Conservation (phyloP, 2,113 vertebrate genomes). For the Pteruthius melanotis region DNA sequence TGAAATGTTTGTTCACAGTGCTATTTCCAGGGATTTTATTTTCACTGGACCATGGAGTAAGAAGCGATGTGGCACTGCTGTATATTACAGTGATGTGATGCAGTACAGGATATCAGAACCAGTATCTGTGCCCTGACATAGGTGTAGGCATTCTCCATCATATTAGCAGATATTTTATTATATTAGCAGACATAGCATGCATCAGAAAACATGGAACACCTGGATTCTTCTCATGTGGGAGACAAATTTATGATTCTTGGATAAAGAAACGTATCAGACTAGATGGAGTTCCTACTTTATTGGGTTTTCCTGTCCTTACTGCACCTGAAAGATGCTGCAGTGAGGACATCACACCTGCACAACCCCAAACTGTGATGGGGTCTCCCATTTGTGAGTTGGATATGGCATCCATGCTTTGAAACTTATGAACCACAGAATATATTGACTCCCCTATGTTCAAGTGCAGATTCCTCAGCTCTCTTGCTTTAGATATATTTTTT, state of each 20-base stretch:
- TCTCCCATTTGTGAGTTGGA: not conserved
- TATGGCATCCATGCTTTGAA: not conserved
- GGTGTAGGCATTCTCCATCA: not conserved
- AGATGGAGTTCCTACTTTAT: not conserved
- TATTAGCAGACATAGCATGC: rapidly evolving
- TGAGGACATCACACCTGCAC: no score
- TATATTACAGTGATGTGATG: not conserved
- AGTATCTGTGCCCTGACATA: not conserved
- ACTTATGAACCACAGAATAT: not conserved
- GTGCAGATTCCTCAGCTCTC: not conserved
- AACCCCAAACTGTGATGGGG: no score
- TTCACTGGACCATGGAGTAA: not conserved
- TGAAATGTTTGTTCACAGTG: not conserved
- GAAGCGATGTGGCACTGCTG: not conserved
- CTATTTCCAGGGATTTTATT: not conserved
- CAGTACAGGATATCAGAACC: not conserved
- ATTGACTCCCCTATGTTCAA: not conserved
- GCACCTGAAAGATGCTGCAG: not conserved
- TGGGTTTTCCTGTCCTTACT: not conserved
- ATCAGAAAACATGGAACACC: not conserved
- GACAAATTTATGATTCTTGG: not conserved
- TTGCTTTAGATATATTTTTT: not conserved
- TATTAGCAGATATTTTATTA: not conserved
- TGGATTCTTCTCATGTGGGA: not conserved
- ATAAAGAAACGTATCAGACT: not conserved